Evolutionary conservation across 2,888 invertebrate species (phyloP), one percentile per base, ranked within the genome.

Genomic region (Andrena camellia): DNA sequence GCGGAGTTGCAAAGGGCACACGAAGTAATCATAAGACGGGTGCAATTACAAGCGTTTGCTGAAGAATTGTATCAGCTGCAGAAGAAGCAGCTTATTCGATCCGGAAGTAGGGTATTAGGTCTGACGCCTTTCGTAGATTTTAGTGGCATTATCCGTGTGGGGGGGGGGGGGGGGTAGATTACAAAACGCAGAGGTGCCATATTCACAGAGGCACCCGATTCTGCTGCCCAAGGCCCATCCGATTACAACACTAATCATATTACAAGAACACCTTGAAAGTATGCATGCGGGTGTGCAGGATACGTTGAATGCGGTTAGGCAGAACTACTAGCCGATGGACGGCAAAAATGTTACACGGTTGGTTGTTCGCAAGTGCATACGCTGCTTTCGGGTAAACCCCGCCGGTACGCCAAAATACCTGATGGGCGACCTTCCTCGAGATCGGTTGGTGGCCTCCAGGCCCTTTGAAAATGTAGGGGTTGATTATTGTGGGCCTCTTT

Each of bases 351-450:
- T 13, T 2, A 69, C 42, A 0, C 13, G 10, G n/a, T 17, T n/a
- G 2, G 8, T 66, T 7, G 31, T 66, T n/a, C 31, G 7, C 1
- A 7, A 33, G 10, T 67, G 67, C 4, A 20, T 67, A 13, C 23
- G 26, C 2, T 69, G 57, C 20, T 23, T 1, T 59, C 35, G 29
- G n/a, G 4, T 20, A 3, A 59, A 69, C 13, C 42, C 69, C 8
- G 7, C 8, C 54, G 42, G 57, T 7, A 10, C 57, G 35, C 57
- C n/a, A 13, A 6, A 35, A 8, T 42, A 69, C 26, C 6, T 42
- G n/a, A 69, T 69, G 69, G 69, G 59, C 10, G 17, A 69, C n/a
- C 7, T 69, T 20, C 57, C 69, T 20, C 13, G n/a, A 10, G n/a
- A 35, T 20, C 10, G 67, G 31, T 6, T 67, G 1, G 13, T 0